Base-by-base conservation (phyloP, 1,140 invertebrate species). In the Nilaparvata lugens region DNA sequence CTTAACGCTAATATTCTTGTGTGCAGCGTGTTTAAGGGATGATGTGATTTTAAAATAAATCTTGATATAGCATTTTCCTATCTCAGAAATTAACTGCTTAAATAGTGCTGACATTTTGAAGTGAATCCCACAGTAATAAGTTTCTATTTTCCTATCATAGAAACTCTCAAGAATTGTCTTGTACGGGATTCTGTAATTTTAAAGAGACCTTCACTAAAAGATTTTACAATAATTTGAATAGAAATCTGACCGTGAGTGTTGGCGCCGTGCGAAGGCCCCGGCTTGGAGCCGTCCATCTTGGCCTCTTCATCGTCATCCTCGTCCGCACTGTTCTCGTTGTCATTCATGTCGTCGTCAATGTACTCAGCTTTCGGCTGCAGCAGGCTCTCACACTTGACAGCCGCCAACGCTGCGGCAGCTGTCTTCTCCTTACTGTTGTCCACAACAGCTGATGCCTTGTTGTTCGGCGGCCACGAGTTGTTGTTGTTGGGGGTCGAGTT, bases 241-340 rank as follows among this genome's bases (percentile, higher is more conserved):
- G n/a, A 9, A 40, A 40, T 40, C 16, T 48, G 13, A 48, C 45
- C 45, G 11, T 61, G 56, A 61, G 58, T 66, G 56, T 61, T 61
- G 28, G 64, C 55, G 23, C 57, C 35, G 56, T 63, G 61, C 19
- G 63, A 65, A 25, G 65, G 64, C 58, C 65, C 65, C 13, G 65
- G 61, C 54, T 59, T 54, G 16, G 65, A 51, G 62, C 35, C 48
- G 64, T 63, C 40, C 56, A 52, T 66, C 63, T 61, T 51, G 38
- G 62, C 65, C 48, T 56, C 56, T 61, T 66, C 65, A 52, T 66
- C 65, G 45, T 66, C 65, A 58, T 66, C 65, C 52, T 67, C 65
- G 55, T 65, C 65, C 9, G 65, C 63, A 64, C 65, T 67, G 54
- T 67, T 61, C 19, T 67, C 65, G 45, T 67, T 63, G 13, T 60